Conservation (phyloP, 2,888 invertebrate genomes). For the Neoscelio sp. region DNA sequence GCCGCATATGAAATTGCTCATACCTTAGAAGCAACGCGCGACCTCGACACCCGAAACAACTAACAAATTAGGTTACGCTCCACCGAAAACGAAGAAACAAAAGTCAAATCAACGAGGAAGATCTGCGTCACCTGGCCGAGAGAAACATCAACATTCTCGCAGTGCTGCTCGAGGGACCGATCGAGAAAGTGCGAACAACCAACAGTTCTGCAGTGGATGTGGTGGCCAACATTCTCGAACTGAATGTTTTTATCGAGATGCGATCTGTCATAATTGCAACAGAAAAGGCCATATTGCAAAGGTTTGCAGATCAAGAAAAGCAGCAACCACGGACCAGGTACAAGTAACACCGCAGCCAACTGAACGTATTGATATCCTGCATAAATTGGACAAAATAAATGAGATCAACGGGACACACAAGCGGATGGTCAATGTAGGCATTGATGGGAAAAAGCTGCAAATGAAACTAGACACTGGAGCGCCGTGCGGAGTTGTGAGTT, state of each 20-base stretch:
- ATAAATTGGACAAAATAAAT: constrained; percentile 11
- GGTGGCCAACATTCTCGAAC: constrained; percentile 6
- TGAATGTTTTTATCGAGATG: neutral
- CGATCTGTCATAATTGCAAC: neutral
- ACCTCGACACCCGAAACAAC: neutral
- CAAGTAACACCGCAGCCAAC: neutral
- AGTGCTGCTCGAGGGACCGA: too few species aligned
- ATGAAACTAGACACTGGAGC: constrained; percentile 44
- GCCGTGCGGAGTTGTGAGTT: constrained; percentile 28
- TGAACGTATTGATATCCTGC: constrained; percentile 6
- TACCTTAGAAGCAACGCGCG: constrained; percentile 42
- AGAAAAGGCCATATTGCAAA: constrained; percentile 29
- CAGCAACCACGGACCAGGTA: too few species aligned
- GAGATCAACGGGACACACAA: neutral
- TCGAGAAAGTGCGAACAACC: constrained; percentile 10
- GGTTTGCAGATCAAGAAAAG: constrained; percentile 28
- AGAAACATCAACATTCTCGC: neutral
- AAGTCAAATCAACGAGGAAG: neutral
- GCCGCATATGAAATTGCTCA: constrained; percentile 51
- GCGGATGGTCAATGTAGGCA: constrained; percentile 4
- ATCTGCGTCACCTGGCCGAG: neutral
- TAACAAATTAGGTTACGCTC: constrained; percentile 9
- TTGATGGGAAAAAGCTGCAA: neutral
- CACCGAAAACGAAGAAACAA: neutral
- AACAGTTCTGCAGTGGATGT: neutral